phyloP scores from a whole-genome alignment of 2,888 invertebrate species.

The Nasonovia ribisnigri region DNA sequence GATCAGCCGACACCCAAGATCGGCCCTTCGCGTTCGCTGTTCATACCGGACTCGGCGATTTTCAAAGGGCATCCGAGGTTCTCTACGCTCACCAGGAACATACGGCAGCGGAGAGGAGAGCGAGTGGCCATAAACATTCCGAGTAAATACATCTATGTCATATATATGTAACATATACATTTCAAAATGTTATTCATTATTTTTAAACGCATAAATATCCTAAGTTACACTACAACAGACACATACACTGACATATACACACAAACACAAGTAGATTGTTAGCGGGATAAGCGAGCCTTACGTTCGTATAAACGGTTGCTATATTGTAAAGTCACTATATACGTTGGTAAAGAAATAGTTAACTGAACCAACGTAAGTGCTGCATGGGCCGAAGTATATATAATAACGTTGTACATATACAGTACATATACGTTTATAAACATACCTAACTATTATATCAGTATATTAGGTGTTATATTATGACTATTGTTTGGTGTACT shows the following conservation, averaged over 20 bases:
- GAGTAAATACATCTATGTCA: slow-evolving; percentile 74
- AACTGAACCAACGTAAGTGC: background rate
- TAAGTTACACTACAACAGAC: too few species aligned
- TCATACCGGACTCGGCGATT: slow-evolving; percentile 95
- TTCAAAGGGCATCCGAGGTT: slow-evolving; percentile 96
- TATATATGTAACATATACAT: background rate
- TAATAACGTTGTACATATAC: background rate
- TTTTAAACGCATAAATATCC: too few species aligned
- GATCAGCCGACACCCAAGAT: slow-evolving; percentile 79
- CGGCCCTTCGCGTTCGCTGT: slow-evolving; percentile 86
- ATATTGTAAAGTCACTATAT: background rate
- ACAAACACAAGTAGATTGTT: too few species aligned
- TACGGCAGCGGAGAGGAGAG: slow-evolving; percentile 89
- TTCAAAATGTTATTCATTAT: background rate
- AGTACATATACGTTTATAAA: background rate
- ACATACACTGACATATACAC: too few species aligned
- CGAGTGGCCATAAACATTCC: slow-evolving; percentile 98
- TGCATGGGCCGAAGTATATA: background rate
- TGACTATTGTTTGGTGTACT: background rate
- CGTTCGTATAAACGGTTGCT: background rate
- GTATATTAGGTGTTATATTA: background rate
- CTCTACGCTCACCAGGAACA: slow-evolving; percentile 92
- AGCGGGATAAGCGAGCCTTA: background rate
- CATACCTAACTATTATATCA: background rate
- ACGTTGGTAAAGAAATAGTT: background rate